Evolutionary conservation across 2,113 vertebrate genomes (phyloP).

Genomic region (Addax nasomaculatus): DNA sequence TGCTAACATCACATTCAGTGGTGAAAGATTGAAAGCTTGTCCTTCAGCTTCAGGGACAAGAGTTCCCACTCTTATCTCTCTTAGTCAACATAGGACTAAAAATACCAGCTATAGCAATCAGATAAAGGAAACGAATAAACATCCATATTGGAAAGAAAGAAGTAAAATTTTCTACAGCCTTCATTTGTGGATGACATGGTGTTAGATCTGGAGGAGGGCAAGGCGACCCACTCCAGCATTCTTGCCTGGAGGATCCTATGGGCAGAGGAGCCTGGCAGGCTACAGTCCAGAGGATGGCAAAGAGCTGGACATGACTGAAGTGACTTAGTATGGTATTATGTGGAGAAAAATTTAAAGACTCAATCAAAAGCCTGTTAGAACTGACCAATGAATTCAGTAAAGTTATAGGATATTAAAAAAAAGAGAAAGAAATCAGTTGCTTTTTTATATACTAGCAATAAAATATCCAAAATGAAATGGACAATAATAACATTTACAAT

Average conservation of each 20-base stretch:
- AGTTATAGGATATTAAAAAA: neutral
- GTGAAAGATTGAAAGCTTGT: neutral
- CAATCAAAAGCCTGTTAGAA: neutral
- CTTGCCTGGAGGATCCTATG: neutral
- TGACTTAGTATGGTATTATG: neutral
- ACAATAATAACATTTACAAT: neutral
- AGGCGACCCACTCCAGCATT: neutral
- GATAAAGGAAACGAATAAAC: neutral
- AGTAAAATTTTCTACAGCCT: neutral
- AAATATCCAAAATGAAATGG: neutral
- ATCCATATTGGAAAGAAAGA: neutral
- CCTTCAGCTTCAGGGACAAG: neutral
- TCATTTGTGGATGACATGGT: neutral
- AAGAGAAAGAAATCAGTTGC: neutral
- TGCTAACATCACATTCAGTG: neutral
- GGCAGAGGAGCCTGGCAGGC: neutral
- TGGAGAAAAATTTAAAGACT: neutral
- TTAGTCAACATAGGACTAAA: neutral
- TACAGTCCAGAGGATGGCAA: neutral
- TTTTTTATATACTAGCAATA: neutral
- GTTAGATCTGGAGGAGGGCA: neutral
- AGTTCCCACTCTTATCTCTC: neutral
- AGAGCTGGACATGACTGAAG: neutral
- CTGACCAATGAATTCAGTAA: neutral
- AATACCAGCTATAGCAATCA: neutral